Conservation (phyloP, 2,888 invertebrate species). For the Plebejus argus region DNA sequence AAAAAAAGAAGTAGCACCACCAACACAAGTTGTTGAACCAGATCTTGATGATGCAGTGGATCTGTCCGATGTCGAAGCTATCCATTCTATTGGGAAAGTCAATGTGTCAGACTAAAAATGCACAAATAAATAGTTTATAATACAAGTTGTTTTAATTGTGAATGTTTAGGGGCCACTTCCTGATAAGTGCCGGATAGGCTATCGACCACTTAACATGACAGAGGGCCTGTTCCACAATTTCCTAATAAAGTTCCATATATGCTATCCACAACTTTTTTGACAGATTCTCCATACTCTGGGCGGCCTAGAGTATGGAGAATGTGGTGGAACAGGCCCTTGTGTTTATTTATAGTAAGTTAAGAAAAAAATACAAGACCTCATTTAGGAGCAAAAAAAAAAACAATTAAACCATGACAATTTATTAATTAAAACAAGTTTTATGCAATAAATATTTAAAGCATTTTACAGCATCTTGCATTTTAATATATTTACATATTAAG, state of each 20-base stretch:
- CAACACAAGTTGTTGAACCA: conserved; percentile 43
- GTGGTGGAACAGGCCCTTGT: too few species aligned
- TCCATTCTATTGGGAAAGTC: conserved; percentile 67
- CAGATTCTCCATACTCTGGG: too few species aligned
- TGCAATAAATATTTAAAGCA: conserved; percentile 23
- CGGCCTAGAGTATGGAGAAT: too few species aligned
- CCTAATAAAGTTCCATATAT: too few species aligned
- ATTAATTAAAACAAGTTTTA: conserved; percentile 19
- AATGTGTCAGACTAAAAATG: conserved; percentile 57
- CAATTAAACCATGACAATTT: conserved; percentile 1
- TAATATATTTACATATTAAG: conserved; percentile 34
- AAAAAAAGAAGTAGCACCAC: conserved; percentile 49
- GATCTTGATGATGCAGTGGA: conserved; percentile 84
- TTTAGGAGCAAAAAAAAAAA: neutral
- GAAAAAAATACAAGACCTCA: too few species aligned
- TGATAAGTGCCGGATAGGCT: too few species aligned
- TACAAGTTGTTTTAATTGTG: neutral
- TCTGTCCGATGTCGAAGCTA: conserved; percentile 84
- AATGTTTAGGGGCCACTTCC: too few species aligned
- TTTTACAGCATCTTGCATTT: conserved; percentile 13
- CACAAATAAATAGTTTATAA: neutral
- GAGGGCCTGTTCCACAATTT: too few species aligned
- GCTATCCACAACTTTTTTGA: too few species aligned
- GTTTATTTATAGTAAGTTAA: too few species aligned
- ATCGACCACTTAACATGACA: too few species aligned